Evolutionary conservation across 2,797 vertebrate species (phyloP).

Genomic region (Meda fulgida): DNA sequence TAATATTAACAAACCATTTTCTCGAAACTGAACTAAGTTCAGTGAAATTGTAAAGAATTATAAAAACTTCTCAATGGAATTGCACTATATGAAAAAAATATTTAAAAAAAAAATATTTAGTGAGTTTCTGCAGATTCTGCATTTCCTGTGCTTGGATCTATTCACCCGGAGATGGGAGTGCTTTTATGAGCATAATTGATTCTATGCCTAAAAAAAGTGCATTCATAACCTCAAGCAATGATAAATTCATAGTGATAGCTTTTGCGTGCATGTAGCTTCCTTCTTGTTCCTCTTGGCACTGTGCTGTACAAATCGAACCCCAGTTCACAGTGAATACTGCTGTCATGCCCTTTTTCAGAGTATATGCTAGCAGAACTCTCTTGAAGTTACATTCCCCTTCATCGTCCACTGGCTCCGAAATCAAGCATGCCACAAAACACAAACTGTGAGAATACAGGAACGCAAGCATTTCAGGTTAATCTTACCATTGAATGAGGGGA

Average conservation of each 20-base stretch:
- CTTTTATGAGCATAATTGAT: constrained; percentile 28
- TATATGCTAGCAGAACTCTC: background rate
- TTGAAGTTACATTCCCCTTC: constrained; percentile 28
- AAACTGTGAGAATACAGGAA: constrained; percentile 18
- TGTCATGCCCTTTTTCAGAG: constrained; percentile 8
- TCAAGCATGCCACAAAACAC: background rate
- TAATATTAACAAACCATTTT: background rate
- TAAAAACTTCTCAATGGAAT: background rate
- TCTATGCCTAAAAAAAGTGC: background rate
- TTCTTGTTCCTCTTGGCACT: background rate
- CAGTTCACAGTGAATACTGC: constrained; percentile 2
- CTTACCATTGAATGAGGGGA: constrained; percentile 39
- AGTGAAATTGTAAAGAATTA: background rate
- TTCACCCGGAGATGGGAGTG: constrained; percentile 7
- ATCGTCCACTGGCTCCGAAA: constrained; percentile 7
- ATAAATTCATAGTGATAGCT: constrained; percentile 17
- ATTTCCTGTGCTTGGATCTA: background rate
- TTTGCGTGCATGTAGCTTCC: background rate
- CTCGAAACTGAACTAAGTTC: background rate
- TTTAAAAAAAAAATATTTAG: background rate
- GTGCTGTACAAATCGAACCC: background rate
- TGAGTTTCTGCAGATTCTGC: constrained; percentile 1
- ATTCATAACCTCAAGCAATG: constrained; percentile 33
- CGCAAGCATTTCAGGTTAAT: constrained; percentile 33
- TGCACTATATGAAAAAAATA: background rate